phyloP scores from a whole-genome alignment of 2,113 vertebrate genomes.

The Zootoca vivipara region DNA sequence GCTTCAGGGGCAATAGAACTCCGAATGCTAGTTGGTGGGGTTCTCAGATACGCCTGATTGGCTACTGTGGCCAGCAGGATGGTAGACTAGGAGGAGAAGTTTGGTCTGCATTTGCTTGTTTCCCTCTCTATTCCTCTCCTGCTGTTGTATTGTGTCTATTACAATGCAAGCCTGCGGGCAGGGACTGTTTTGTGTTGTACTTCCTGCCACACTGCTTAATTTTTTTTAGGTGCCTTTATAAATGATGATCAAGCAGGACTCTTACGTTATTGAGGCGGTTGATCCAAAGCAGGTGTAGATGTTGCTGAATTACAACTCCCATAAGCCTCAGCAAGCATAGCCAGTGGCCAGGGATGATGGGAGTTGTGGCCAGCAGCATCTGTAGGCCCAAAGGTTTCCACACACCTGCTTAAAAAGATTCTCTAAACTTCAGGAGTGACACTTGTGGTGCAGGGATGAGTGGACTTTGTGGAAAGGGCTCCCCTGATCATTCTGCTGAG shows the following conservation, averaged over 20 bases:
- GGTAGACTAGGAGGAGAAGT: neutral
- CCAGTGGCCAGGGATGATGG: too few relatives aligned
- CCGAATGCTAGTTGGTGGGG: too few relatives aligned
- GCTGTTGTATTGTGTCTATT: neutral
- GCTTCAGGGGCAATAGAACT: too few relatives aligned
- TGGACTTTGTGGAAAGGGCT: neutral
- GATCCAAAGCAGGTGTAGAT: too few relatives aligned
- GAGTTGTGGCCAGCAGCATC: too few relatives aligned
- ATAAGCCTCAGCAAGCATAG: too few relatives aligned
- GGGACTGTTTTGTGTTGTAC: neutral
- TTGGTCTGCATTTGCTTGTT: neutral
- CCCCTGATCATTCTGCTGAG: neutral
- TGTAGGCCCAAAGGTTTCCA: too few relatives aligned
- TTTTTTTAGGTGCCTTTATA: neutral
- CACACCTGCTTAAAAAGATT: too few relatives aligned
- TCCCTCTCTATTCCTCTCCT: neutral
- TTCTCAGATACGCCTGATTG: too few relatives aligned
- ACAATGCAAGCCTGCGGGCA: neutral
- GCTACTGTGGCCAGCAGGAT: too few relatives aligned
- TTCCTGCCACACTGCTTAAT: neutral
- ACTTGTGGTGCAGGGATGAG: neutral
- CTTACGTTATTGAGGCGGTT: too few relatives aligned
- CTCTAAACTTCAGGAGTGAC: neutral
- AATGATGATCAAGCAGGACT: neutral
- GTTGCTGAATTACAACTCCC: too few relatives aligned